Percentiles rank a stretch among this genome's conserved stretches.
phyloP scores from a whole-genome alignment of 2,113 vertebrate species.

The Danio rerio region GRCz12tu NC_133192.1:5824501-5825000 shows the following conservation, averaged over 20 bases:
- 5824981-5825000: too few relatives aligned
- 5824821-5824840: slow-evolving; percentile 95
- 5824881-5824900: slow-evolving; percentile 89
- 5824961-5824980: too few relatives aligned
- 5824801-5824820: slow-evolving; percentile 96
- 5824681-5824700: slow-evolving; percentile 86
- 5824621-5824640: too few relatives aligned
- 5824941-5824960: too few relatives aligned
- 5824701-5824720: slow-evolving; percentile 86
- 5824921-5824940: too few relatives aligned
- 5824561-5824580: too few relatives aligned
- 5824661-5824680: slow-evolving; percentile 65
- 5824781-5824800: slow-evolving; percentile 98
- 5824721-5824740: slow-evolving; percentile 93
- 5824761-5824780: slow-evolving; percentile 96
- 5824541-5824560: too few relatives aligned
- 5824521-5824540: too few relatives aligned
- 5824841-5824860: slow-evolving; percentile 99
- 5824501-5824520: too few relatives aligned
- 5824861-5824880: slow-evolving; percentile 98
- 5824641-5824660: neutral
- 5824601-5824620: too few relatives aligned
- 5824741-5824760: slow-evolving; percentile 90
- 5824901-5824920: too few relatives aligned
- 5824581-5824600: too few relatives aligned